Evolutionary conservation across 2,888 invertebrate genomes (phyloP).

Genomic region (Cephus spinipes): DNA sequence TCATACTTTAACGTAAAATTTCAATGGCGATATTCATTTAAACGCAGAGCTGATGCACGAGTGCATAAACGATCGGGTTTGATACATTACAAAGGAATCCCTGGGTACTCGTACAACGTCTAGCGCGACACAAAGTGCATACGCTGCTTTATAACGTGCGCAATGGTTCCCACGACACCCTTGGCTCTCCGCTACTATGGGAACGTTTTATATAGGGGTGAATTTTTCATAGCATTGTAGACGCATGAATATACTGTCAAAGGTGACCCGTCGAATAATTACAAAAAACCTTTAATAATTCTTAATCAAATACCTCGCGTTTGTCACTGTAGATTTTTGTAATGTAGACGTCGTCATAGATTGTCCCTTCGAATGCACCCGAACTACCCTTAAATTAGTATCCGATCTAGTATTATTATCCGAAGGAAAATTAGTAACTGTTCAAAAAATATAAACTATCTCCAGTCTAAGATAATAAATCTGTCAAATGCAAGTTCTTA

Average conservation of each 20-base stretch:
- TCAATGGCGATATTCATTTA: background rate
- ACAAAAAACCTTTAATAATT: background rate
- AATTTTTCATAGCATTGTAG: conserved; percentile 32
- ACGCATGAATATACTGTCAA: background rate
- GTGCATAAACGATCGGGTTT: background rate
- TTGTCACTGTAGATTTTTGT: background rate
- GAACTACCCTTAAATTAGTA: background rate
- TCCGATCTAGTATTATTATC: background rate
- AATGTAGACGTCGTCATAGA: background rate
- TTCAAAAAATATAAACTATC: background rate
- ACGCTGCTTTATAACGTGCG: conserved; percentile 49
- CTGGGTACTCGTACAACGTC: conserved; percentile 26
- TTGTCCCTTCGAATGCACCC: background rate
- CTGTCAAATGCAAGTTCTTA: background rate
- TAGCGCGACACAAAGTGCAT: conserved; percentile 37
- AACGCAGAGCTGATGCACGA: background rate
- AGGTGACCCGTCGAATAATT: background rate
- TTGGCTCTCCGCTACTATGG: conserved; percentile 44
- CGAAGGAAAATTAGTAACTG: background rate
- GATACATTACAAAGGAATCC: conserved; percentile 39
- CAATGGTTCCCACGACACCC: conserved; percentile 59
- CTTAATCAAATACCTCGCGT: background rate
- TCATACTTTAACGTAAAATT: background rate
- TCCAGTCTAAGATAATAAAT: background rate
- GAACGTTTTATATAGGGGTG: conserved; percentile 50